These are phyloP conservation scores for Colinus virginianus DNA, from an alignment of 2,113 vertebrate genomes.

Conservation along the genomic window DNA sequence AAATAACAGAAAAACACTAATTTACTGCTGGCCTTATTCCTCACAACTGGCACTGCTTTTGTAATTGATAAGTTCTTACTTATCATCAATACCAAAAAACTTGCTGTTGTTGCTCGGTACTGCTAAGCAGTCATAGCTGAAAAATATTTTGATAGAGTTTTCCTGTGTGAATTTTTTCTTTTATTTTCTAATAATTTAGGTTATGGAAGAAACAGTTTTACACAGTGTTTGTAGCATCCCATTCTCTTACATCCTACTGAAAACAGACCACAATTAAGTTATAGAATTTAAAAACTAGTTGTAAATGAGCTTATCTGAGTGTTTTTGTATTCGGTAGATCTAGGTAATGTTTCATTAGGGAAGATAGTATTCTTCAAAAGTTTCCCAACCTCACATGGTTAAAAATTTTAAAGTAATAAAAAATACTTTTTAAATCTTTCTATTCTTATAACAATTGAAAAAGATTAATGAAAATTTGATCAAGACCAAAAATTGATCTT, in stretches of 20 bases:
- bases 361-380: not conserved
- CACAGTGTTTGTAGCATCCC: not conserved
- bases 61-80: not conserved
- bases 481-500: not conserved
- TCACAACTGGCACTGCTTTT: constrained; percentile 1
- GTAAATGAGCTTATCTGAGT: not conserved
- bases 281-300: not conserved
- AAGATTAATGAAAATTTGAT: not conserved
- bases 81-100: constrained; percentile 17
- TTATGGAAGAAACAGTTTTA: constrained; percentile 3
- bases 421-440: not conserved
- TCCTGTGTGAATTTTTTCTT: not conserved
- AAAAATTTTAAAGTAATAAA: not conserved
- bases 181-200: not conserved
- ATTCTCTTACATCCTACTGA: not conserved
- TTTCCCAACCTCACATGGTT: not conserved
- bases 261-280: not conserved
- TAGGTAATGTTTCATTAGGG: not conserved
- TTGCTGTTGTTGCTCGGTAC: constrained; percentile 1
- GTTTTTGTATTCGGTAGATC: not conserved
- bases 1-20: not conserved
- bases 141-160: not conserved
- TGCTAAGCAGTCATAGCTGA: not conserved
- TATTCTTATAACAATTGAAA: not conserved
- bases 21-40: not conserved